Evolutionary conservation across 2,797 vertebrate genomes (phyloP).

Genomic region (Myotis pilosus): DNA sequence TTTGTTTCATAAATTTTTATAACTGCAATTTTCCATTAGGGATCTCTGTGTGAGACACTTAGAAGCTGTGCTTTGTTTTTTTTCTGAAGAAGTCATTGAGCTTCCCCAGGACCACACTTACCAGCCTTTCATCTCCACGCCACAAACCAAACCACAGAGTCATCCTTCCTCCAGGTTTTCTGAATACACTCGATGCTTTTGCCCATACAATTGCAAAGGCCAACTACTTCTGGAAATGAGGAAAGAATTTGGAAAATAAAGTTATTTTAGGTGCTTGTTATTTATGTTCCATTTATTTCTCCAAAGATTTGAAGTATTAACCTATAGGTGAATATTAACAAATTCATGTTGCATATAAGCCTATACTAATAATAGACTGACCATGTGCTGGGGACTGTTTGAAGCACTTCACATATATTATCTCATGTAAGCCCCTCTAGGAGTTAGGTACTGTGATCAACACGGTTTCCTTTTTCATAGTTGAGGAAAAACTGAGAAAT

Average conservation of each 20-base stretch:
- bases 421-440: background rate
- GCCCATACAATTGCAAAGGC: background rate
- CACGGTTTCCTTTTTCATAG: background rate
- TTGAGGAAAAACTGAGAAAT: background rate
- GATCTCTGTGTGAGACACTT: background rate
- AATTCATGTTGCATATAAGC: background rate
- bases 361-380: background rate
- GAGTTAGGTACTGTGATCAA: background rate
- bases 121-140: background rate
- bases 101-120: background rate
- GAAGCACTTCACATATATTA: background rate
- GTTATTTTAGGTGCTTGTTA: conserved; percentile 20
- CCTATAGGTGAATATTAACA: background rate
- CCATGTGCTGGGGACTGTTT: background rate
- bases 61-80: background rate
- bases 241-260: conserved; percentile 18
- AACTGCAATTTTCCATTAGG: background rate
- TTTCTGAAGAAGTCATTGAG: background rate
- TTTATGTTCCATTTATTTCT: conserved; percentile 1
- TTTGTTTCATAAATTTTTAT: background rate
- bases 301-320: background rate
- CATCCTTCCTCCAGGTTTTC: background rate
- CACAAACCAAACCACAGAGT: background rate
- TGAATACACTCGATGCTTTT: background rate
- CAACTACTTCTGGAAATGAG: background rate